Evolutionary conservation across 1,140 invertebrate species (phyloP).

Genomic region (Andrena cerasifolii): DNA sequence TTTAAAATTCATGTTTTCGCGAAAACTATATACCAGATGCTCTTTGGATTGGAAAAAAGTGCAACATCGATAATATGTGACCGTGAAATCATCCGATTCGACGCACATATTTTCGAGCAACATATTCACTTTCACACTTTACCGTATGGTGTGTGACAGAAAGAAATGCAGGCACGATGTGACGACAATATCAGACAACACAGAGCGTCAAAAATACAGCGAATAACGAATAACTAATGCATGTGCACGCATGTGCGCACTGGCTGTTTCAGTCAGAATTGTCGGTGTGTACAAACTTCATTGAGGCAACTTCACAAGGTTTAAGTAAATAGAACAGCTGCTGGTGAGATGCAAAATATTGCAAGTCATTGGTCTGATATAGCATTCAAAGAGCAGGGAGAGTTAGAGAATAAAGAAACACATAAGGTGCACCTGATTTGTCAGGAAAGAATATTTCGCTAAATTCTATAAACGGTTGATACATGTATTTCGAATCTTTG

Average conservation of each 20-base stretch:
- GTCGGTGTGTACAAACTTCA: no score
- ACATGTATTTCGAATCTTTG: not conserved
- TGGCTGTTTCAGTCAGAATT: no score
- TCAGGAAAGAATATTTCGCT: slow-evolving; percentile 18
- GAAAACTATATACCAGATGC: not conserved
- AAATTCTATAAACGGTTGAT: not conserved
- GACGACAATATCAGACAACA: not conserved
- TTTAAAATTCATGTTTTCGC: not conserved
- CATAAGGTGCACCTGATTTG: no score
- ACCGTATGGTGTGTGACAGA: not conserved
- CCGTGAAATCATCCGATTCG: not conserved
- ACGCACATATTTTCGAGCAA: not conserved
- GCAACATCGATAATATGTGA: not conserved
- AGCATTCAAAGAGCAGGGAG: no score
- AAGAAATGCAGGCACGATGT: not conserved
- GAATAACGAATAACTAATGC: not conserved
- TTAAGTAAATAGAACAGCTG: no score
- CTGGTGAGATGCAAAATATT: no score
- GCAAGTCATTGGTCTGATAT: no score
- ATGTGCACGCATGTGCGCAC: no score
- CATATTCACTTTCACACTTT: not conserved
- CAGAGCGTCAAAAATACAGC: slow-evolving; percentile 3
- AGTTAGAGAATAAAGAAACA: no score
- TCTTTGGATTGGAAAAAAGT: not conserved
- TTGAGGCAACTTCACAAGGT: no score